Evolutionary conservation across 2,113 vertebrate genomes (phyloP).

Genomic region (Alethe castanea): DNA sequence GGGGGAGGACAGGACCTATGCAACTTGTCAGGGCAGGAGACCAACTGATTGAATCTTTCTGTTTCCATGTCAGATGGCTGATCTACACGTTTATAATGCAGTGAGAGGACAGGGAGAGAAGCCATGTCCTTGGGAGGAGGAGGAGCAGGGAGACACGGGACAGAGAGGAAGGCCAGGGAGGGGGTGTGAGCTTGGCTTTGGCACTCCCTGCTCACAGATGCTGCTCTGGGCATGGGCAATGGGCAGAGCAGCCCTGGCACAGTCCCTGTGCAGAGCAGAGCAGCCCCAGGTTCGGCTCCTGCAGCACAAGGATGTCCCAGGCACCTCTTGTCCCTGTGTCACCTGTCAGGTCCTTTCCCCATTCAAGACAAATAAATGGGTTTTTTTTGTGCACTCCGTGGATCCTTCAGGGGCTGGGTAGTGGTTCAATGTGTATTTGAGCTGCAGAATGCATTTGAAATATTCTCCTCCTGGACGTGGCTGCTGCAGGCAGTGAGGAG

Average conservation of each 20-base stretch:
- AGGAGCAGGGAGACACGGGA: not conserved
- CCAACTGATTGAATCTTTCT: not conserved
- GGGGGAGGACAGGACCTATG: not conserved
- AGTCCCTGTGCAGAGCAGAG: not conserved
- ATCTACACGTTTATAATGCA: not conserved
- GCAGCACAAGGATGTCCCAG: not conserved
- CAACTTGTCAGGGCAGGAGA: not conserved
- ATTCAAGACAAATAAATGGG: not conserved
- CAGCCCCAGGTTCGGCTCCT: not conserved
- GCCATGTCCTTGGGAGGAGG: not conserved
- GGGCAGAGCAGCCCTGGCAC: not conserved
- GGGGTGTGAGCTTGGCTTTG: not conserved
- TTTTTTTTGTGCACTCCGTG: not conserved
- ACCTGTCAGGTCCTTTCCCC: not conserved
- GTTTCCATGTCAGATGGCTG: not conserved
- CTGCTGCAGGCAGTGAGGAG: not conserved
- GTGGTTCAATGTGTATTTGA: not conserved
- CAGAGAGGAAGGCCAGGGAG: not conserved
- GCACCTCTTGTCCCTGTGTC: not conserved
- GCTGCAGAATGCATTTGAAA: not conserved
- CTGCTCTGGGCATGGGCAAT: rapidly evolving
- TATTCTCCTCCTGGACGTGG: not conserved
- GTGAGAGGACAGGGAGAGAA: not conserved
- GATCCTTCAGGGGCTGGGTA: not conserved
- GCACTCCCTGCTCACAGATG: rapidly evolving